These are phyloP conservation scores for Falco biarmicus DNA, from an alignment of 2,797 vertebrate species.

Conservation along the genomic window DNA sequence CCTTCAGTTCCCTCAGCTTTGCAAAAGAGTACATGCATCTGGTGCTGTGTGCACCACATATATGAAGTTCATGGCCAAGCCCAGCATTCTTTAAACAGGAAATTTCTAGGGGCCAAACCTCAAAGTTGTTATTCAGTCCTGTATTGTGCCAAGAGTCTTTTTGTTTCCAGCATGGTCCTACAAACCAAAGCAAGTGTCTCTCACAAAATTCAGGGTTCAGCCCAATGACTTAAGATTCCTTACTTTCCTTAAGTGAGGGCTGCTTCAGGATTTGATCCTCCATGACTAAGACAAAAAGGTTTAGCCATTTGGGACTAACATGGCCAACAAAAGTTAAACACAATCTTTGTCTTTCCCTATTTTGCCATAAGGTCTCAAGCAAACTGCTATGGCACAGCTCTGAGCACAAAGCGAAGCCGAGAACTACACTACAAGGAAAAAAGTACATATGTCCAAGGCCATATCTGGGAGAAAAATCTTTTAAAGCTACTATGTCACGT, in stretches of 20 bases:
- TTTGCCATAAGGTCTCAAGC: neutral
- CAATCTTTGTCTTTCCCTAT: neutral
- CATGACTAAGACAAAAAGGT: neutral
- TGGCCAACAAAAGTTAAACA: neutral
- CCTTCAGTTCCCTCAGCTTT: neutral
- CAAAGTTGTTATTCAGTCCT: constrained; percentile 20
- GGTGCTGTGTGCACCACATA: neutral
- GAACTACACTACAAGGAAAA: neutral
- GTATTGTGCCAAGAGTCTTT: constrained; percentile 2
- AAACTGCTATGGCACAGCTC: neutral
- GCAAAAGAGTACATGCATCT: neutral
- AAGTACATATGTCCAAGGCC: neutral
- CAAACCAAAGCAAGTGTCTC: constrained; percentile 23
- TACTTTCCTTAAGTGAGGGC: neutral
- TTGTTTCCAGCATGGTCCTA: neutral
- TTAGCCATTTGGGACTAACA: neutral
- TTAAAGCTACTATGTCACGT: neutral
- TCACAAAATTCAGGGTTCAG: neutral
- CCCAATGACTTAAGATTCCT: neutral
- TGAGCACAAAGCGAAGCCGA: neutral
- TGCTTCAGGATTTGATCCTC: neutral
- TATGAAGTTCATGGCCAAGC: constrained; percentile 24
- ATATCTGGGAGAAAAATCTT: neutral
- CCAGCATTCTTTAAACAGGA: constrained; percentile 55
- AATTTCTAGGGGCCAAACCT: constrained; percentile 57